A percentile compares a stretch with the other conserved stretches of the same genome.
phyloP scores from a whole-genome alignment of 1,140 invertebrate genomes.

The Nymphalis io region DNA sequence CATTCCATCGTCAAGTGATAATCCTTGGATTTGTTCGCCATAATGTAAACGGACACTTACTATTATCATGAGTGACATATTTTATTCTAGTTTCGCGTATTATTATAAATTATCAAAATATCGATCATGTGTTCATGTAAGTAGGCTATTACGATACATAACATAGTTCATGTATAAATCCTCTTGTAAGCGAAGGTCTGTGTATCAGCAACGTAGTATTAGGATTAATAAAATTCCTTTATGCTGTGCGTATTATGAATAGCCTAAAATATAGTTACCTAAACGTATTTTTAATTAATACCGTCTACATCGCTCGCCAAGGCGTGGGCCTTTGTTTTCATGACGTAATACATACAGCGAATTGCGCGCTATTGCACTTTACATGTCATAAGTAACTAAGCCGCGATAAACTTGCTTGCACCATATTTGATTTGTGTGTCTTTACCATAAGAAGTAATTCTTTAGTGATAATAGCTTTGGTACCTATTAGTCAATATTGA shows the following conservation, averaged over 20 bases:
- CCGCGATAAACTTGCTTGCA: slow-evolving; percentile 27
- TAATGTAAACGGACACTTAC: neutral
- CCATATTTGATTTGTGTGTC: slow-evolving; percentile 30
- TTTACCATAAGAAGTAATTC: slow-evolving; percentile 25
- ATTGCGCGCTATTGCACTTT: slow-evolving; percentile 39
- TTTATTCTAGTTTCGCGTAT: slow-evolving; percentile 4
- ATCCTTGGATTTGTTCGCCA: neutral
- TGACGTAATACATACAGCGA: slow-evolving; percentile 37
- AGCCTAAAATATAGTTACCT: neutral
- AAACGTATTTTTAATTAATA: slow-evolving; percentile 3
- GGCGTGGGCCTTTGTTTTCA: slow-evolving; percentile 37
- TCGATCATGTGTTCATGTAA: neutral
- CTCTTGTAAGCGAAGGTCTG: neutral
- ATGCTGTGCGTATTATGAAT: neutral
- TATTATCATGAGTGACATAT: neutral
- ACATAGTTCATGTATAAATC: neutral
- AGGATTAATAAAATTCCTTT: too few relatives aligned
- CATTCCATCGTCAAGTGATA: neutral
- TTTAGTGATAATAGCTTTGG: neutral
- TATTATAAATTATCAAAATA: neutral
- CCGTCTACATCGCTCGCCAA: neutral
- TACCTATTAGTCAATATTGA: neutral
- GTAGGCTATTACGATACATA: slow-evolving; percentile 13
- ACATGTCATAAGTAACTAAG: slow-evolving; percentile 25
- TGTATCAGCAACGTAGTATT: too few relatives aligned